A percentile compares a stretch with the other conserved stretches of the same genome.
Evolutionary conservation across 2,888 invertebrate species (phyloP).

Genomic region (Dyspetes luteomarginatus): DNA sequence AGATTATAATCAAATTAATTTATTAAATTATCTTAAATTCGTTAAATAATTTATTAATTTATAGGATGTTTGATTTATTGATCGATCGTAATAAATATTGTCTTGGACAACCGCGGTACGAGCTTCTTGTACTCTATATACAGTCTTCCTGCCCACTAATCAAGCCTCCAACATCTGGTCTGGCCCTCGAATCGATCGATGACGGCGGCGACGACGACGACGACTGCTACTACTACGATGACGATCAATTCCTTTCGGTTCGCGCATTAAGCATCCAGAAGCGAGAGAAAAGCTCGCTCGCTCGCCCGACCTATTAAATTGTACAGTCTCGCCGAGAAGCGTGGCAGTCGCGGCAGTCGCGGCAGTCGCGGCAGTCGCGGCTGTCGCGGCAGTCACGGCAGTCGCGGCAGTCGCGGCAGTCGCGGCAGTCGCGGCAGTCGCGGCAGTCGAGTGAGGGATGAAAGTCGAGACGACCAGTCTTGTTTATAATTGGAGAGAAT

Average conservation of each 20-base stretch:
- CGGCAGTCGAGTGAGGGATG: not conserved
- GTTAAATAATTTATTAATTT: too few relatives aligned
- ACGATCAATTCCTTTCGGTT: constrained; percentile 14
- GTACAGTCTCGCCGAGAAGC: not conserved
- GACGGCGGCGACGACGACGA: not conserved
- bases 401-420: not conserved
- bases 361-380: not conserved
- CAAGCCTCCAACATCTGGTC: too few relatives aligned
- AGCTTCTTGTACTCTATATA: not conserved
- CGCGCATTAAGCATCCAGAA: not conserved
- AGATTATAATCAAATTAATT: too few relatives aligned
- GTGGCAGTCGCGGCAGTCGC: not conserved
- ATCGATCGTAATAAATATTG: too few relatives aligned
- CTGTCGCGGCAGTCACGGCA: not conserved
- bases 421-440: too few relatives aligned
- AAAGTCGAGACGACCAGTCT: constrained; percentile 43
- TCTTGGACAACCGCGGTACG: too few relatives aligned
- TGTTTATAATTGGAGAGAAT: constrained; percentile 77
- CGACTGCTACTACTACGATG: too few relatives aligned
- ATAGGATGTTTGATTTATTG: too few relatives aligned
- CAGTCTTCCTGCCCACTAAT: not conserved
- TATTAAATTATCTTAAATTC: too few relatives aligned
- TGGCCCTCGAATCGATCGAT: not conserved
- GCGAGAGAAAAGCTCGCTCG: not conserved
- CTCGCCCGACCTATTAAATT: not conserved